phyloP scores from a whole-genome alignment of 2,797 vertebrate genomes.

The Cheirogaleus major region DNA sequence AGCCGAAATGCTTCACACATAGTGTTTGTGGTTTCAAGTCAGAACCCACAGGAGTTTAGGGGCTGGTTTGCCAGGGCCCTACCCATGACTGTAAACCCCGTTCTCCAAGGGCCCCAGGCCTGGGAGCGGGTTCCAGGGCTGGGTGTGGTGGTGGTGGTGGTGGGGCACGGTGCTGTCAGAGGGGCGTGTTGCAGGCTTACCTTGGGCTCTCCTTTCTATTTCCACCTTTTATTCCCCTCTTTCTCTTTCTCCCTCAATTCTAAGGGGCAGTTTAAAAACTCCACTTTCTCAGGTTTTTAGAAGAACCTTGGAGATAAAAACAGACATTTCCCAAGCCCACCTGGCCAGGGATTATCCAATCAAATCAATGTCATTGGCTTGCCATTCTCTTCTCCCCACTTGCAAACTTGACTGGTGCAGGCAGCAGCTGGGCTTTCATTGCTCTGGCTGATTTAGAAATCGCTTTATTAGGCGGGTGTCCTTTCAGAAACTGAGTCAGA shows the following conservation, averaged over 20 bases:
- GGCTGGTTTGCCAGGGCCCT: neutral
- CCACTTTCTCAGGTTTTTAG: conserved; percentile 34
- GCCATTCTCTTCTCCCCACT: neutral
- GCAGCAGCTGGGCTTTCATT: neutral
- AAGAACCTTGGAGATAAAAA: conserved; percentile 50
- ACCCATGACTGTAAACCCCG: conserved; percentile 58
- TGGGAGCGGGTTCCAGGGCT: no score
- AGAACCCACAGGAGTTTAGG: neutral
- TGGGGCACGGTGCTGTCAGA: neutral
- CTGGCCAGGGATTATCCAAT: neutral
- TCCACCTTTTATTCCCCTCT: neutral
- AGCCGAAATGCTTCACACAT: rapidly evolving
- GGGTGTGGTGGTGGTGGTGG: no score
- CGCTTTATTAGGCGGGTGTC: neutral
- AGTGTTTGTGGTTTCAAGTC: neutral
- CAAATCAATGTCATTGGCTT: neutral
- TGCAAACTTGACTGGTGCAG: neutral
- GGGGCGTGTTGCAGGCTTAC: neutral
- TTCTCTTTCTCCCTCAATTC: neutral
- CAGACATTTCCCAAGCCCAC: neutral
- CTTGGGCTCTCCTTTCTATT: neutral
- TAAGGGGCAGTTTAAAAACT: neutral
- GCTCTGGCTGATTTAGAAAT: neutral
- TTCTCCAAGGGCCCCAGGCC: neutral
- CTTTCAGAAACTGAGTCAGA: neutral